Base-by-base conservation (phyloP, 2,113 vertebrate genomes). In the Tyrannus savana region DNA sequence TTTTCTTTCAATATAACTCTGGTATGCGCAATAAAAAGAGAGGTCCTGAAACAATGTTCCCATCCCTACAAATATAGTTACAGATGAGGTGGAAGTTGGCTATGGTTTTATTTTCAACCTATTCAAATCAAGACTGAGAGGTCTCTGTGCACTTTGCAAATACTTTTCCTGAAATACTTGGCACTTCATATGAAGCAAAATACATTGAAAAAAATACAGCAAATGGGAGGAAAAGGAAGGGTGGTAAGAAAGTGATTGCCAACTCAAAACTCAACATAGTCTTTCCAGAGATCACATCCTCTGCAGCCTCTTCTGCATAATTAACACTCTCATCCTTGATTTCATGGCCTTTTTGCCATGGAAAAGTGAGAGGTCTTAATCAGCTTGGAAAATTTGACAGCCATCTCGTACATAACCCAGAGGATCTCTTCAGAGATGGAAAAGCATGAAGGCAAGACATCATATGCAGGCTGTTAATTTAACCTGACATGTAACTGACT, bases 371-470 rank as follows among this genome's bases (percentile, higher is more conserved):
- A 83, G 37, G n/a, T 91, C 82, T 88, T 88, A 74, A 94, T 83
- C 62, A 79, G 75, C 35, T 80, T 3, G 2, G 84, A 71, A 88
- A 86, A 79, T 80, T 72, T 88, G 63, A 86, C 67, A 93, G 47
- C 35, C 4, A 5, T 46, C 87, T 76, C 80, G 63, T 72, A 53
- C 73, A 41, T 74, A 89, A 90, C 60, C 41, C 59, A 90, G 72
- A 93, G 50, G 31, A 83, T 64, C 24, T 71, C 72, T 74, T 77
- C 59, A 63, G 89, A 91, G 39, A 44, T 71, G 59, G 85, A 44
- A 88, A 94, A 88, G 63, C 67, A 83, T 21, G 19, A 93, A 93
- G 63, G 52, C 63, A 94, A 93, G 75, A 77, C 12, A 77, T 96
- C 67, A 63, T 16, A 58, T 9, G 21, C 46, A 44, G 19, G 35